Percentiles rank a stretch among this genome's conserved stretches.
Evolutionary conservation across 2,888 invertebrate species (phyloP).

Genomic region (Dryococelus australis): DNA sequence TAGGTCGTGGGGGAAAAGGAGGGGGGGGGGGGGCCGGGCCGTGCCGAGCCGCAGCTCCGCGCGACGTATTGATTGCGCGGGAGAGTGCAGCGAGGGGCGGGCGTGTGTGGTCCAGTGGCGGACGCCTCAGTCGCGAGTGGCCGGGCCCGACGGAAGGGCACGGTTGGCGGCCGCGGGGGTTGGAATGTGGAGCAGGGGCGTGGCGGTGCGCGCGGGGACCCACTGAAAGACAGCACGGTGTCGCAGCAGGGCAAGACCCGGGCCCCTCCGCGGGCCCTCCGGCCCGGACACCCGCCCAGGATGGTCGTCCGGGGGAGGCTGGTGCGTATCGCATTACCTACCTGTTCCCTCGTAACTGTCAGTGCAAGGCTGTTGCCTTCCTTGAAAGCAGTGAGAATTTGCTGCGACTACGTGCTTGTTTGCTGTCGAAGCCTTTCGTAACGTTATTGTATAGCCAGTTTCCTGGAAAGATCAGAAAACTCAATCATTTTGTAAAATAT

Average conservation of each 20-base stretch:
- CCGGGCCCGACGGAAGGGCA: constrained; percentile 32
- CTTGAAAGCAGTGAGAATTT: too few relatives aligned
- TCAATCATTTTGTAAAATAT: too few relatives aligned
- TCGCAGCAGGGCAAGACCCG: constrained; percentile 43
- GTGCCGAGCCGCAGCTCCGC: background rate
- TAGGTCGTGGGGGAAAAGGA: background rate
- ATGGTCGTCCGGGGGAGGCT: constrained; percentile 46
- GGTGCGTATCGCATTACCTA: constrained; percentile 34
- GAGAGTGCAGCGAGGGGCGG: background rate
- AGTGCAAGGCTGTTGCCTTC: too few relatives aligned
- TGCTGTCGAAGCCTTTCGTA: too few relatives aligned
- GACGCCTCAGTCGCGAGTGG: constrained; percentile 17
- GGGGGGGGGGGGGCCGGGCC: constrained; percentile 26
- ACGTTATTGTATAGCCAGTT: too few relatives aligned
- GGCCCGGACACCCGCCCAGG: constrained; percentile 41
- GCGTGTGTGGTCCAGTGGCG: background rate
- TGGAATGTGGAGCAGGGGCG: background rate
- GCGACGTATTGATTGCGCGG: constrained; percentile 27
- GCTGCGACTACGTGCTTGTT: too few relatives aligned
- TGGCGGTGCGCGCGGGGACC: background rate
- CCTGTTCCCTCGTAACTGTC: too few relatives aligned
- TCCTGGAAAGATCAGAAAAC: too few relatives aligned
- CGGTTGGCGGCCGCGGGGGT: background rate
- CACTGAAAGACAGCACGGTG: constrained; percentile 37
- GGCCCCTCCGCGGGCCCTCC: constrained; percentile 41